A percentile compares a stretch with the other conserved stretches of the same genome.
phyloP scores from a whole-genome alignment of 2,113 vertebrate genomes.

The Sprattus sprattus region DNA sequence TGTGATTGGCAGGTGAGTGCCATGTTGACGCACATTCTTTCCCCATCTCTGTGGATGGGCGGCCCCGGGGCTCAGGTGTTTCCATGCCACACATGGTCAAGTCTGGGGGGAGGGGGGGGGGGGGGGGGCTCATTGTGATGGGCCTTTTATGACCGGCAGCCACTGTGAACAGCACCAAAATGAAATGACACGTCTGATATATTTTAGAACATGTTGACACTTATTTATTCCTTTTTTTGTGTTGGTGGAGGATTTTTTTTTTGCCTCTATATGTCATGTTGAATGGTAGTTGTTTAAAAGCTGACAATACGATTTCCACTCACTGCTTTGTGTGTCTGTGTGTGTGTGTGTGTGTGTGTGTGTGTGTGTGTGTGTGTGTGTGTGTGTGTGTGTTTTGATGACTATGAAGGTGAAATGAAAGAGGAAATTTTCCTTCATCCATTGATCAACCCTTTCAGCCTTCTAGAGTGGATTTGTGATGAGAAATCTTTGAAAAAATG shows the following conservation, averaged over 20 bases:
- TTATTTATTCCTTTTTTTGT: background rate
- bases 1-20: background rate
- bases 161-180: background rate
- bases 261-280: background rate
- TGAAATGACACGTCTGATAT: constrained; percentile 17
- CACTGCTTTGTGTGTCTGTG: background rate
- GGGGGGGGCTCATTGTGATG: background rate
- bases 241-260: background rate
- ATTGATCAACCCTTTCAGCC: background rate
- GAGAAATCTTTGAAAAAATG: too few relatives aligned
- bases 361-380: background rate
- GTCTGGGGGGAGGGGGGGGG: background rate
- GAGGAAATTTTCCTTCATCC: background rate
- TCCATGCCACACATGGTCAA: background rate
- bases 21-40: background rate
- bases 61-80: background rate
- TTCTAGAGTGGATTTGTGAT: background rate
- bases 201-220: background rate
- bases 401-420: background rate
- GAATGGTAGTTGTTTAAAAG: background rate
- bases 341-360: background rate
- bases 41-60: background rate
- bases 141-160: constrained; percentile 12
- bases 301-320: constrained; percentile 1
- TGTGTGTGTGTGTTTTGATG: background rate